Conservation (phyloP, 2,888 invertebrate species). For the Mythimna vitellina region DNA sequence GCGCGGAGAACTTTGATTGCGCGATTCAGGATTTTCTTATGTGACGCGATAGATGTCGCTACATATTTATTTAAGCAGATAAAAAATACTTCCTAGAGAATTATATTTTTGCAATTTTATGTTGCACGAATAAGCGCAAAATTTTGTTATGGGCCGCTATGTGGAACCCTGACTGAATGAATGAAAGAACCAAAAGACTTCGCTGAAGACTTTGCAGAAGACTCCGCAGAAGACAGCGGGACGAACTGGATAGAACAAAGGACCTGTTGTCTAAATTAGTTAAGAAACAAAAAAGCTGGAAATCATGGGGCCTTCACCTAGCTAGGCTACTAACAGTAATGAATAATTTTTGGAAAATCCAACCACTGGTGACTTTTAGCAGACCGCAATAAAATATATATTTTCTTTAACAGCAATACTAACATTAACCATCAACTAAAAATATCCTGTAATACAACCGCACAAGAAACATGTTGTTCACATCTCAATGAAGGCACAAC, state of each 20-base stretch:
- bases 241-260: background rate
- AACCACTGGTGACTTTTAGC: background rate
- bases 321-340: background rate
- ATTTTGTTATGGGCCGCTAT: background rate
- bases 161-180: background rate
- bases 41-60: too few species aligned
- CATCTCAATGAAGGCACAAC: slow-evolving; percentile 15
- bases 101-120: too few species aligned
- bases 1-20: too few species aligned
- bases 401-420: background rate
- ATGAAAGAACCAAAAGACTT: background rate
- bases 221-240: background rate
- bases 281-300: background rate
- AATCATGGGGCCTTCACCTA: background rate
- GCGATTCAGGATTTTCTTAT: too few species aligned
- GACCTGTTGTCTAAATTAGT: background rate
- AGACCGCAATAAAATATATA: background rate
- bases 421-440: slow-evolving; percentile 3
- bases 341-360: slow-evolving; percentile 9
- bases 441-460: slow-evolving; percentile 14
- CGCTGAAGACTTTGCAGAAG: background rate
- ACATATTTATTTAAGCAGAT: too few species aligned
- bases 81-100: too few species aligned
- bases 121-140: too few species aligned
- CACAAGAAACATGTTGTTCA: slow-evolving; percentile 11